These are phyloP conservation scores for Hapalemur alaotrensis DNA, from an alignment of 2,797 vertebrate species.

Conservation along the genomic window DNA sequence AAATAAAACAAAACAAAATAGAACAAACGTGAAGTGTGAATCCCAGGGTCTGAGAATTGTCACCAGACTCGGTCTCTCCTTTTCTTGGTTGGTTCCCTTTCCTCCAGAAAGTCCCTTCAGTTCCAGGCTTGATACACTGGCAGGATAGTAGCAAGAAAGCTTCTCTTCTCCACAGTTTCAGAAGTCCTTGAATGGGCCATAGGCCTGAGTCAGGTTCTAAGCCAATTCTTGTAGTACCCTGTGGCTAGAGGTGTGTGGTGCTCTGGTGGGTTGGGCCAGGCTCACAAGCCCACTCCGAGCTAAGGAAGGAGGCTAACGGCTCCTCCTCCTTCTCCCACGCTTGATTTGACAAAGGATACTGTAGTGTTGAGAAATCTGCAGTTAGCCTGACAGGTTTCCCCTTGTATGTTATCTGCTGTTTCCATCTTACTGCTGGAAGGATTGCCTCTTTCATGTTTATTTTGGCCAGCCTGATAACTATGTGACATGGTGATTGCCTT, in stretches of 20 bases:
- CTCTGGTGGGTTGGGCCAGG: not conserved
- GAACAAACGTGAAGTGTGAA: not conserved
- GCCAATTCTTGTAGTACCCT: not conserved
- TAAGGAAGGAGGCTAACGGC: not conserved
- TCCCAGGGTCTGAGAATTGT: not conserved
- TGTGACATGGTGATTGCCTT: too few relatives aligned
- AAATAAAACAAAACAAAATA: not conserved
- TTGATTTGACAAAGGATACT: not conserved
- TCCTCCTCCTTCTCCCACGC: not conserved
- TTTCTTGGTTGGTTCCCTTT: not conserved
- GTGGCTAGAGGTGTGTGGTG: rapidly evolving
- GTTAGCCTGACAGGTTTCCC: too few relatives aligned
- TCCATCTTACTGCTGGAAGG: too few relatives aligned
- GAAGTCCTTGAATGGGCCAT: not conserved
- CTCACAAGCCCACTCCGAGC: rapidly evolving
- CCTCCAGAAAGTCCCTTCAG: not conserved
- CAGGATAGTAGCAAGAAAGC: not conserved
- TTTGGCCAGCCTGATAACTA: too few relatives aligned
- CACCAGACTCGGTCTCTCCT: not conserved
- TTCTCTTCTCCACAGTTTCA: not conserved
- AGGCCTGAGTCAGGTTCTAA: not conserved
- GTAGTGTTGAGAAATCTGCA: too few relatives aligned
- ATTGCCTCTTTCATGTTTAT: too few relatives aligned
- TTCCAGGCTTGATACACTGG: not conserved
- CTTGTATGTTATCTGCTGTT: too few relatives aligned